Base-by-base conservation (phyloP, 2,797 vertebrate genomes). In the Merluccius polli region DNA sequence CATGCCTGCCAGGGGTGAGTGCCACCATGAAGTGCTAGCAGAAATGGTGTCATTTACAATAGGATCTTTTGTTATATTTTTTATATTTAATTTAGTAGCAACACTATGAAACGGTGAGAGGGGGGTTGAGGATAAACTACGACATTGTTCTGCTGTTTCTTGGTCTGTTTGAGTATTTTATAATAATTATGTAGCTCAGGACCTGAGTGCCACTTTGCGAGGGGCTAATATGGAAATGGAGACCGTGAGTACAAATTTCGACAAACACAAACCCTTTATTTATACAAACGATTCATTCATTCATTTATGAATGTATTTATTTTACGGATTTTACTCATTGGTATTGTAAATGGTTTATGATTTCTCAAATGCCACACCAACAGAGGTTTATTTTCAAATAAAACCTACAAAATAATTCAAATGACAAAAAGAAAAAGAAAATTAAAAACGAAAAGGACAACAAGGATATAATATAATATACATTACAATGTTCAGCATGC, bases 11-110 rank as follows among this genome's bases (percentile, higher is more conserved):
- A 75, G 71, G 48, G 80, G 21, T 83, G 87, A 89, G n/a, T 29
- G 59, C n/a, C 84, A 86, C 73, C 72, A 78, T 84, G 78, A 80
- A 85, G 82, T 84, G 73, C 80, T 77, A 31, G 79, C 44, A 78
- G 79, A 69, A 79, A 7, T 21, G 27, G 10, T 16, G 35, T 41
- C 30, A 41, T 69, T 75, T 44, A 15, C 76, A 67, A 52, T 3
- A 65, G 59, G 59, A 65, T 27, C n/a, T n/a, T n/a, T n/a, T n/a
- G n/a, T n/a, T n/a, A n/a, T 38, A 12, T 38, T 5, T 7, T 6
- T 38, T 38, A 6, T 38, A 38, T 38, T 38, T 6, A 1, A 38
- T 38, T 38, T 8, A 3, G 33, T 35, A 8, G 33, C 33, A 38
- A 6, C 36, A 38, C 36, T 38, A 38, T 38, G 36, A 38, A 7